Evolutionary conservation across 2,113 vertebrate genomes (phyloP), one percentile per base, ranked within the genome.

Genomic region (Andinoacara biseriatus): DNA sequence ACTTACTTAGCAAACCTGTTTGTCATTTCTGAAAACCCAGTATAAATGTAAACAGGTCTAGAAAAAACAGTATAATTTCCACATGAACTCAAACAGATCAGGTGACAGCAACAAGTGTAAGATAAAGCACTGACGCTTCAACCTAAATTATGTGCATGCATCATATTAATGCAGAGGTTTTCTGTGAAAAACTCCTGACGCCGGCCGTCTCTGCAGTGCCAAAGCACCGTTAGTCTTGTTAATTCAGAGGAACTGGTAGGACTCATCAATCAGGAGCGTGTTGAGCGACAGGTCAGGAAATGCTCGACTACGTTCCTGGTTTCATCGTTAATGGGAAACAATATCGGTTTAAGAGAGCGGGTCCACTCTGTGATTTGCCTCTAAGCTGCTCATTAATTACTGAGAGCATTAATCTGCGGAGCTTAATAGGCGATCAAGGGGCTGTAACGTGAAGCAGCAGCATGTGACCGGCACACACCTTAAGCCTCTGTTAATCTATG

Each of bases 331-430:
- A 90, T 82, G 84, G 87, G 89, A 83, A 88, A 89, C 90, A 88
- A 83, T 82, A 80, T 61, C 8, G 82, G 81, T 85, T 63, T 62
- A 83, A 63, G 60, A 67, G 82, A 80, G 85, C 57, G 18, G 86
- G 89, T 91, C 81, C 82, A 59, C 72, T 56, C 86, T 38, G 84
- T 76, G 86, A 82, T 91, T 89, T 62, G 69, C 81, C 62, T 67
- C 84, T 91, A 87, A 93, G 82, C 89, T 75, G 87, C 90, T 92
- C 89, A 83, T 92, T 91, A 92, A 93, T 93, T 91, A 90, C 86
- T 61, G 38, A 80, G 74, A 86, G 82, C 78, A 82, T 92, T 92
- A 90, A 91, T 94, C 88, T 89, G 85, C n/a, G 4, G 65, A 76
- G 85, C 43, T 89, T 93, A 90, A 90, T 89, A 52, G 80, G 76